phyloP scores from a whole-genome alignment of 2,888 invertebrate genomes.

The Drosophila kambysellisi region DNA sequence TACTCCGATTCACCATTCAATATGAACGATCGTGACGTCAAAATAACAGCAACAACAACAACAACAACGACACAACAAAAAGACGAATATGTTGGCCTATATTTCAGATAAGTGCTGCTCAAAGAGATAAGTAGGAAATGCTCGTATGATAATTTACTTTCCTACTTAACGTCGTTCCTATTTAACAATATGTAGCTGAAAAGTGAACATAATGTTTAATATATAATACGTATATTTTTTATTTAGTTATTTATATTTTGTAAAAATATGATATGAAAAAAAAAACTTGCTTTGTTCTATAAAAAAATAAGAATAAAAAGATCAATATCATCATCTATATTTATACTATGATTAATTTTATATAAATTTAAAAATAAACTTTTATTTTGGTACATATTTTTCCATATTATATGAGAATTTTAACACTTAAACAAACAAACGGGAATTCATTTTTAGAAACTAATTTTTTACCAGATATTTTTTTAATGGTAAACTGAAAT shows the following conservation, averaged over 20 bases:
- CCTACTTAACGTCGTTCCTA: neutral
- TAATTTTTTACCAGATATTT: neutral
- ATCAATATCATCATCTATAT: too few relatives aligned
- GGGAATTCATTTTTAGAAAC: neutral
- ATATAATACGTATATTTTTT: neutral
- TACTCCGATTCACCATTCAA: conserved; percentile 22
- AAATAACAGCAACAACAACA: conserved; percentile 26
- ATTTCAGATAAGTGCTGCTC: conserved; percentile 25
- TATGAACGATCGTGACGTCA: conserved; percentile 41
- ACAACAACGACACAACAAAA: conserved; percentile 13
- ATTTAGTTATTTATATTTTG: neutral
- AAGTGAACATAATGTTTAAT: neutral
- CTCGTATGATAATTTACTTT: neutral
- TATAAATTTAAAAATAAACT: neutral
- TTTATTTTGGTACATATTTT: neutral
- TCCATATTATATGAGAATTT: neutral
- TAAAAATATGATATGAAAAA: neutral
- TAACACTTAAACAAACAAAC: neutral
- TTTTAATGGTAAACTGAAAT: neutral
- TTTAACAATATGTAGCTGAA: neutral
- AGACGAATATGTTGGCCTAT: conserved; percentile 30
- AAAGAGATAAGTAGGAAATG: conserved; percentile 12
- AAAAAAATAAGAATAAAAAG: too few relatives aligned
- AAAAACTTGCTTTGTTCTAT: neutral
- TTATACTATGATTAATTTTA: neutral